Evolutionary conservation across 2,888 invertebrate genomes (phyloP), one percentile per base, ranked within the genome.

Genomic region (Spialia ferax): DNA sequence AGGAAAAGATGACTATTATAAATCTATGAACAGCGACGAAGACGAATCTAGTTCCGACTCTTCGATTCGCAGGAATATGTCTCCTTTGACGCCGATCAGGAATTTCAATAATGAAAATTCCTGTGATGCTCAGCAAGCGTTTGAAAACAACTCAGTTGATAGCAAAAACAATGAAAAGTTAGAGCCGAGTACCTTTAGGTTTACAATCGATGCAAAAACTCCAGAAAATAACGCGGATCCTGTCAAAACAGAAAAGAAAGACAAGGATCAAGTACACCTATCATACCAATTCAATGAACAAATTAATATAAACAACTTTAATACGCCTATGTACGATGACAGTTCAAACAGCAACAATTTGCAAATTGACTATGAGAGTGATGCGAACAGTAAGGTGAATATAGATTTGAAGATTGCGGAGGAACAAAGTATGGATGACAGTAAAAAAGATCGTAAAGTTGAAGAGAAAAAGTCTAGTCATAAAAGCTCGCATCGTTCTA

Each of bases 41-140:
- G 87, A 90, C 52, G 91, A 89, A 35, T 87, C 90, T 0, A 93
- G 91, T 73, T 92, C 91, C 1, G 89, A 89, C 74, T 91, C 92
- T 0, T 91, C 91, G 18, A 72, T 94, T 10, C 79, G 84, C 70
- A 84, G 93, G 72, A 93, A 94, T 62, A 91, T 94, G 91, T 94
- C 93, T 2, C 93, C 93, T 0, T 76, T 94, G 29, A 94, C 93
- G 5, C 93, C 93, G 8, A 91, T 94, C 45, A 84, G 93, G 62
- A 93, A 91, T 76, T 93, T 86, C 42, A 89, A 91, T 71, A 92
- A 92, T 73, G 93, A 93, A 73, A 93, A 94, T 67, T 94, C 93
- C 0, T 92, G 86, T 74, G 93, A 94, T 59, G 93, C 93, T 1
- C 93, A 93, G 72, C 93, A 92, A 76, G 93, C 85, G 0, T 94